A percentile compares a stretch with the other conserved stretches of the same genome.
These are phyloP conservation scores for Lagria hirta DNA, from an alignment of 2,888 invertebrate genomes.

Conservation along the genomic window DNA sequence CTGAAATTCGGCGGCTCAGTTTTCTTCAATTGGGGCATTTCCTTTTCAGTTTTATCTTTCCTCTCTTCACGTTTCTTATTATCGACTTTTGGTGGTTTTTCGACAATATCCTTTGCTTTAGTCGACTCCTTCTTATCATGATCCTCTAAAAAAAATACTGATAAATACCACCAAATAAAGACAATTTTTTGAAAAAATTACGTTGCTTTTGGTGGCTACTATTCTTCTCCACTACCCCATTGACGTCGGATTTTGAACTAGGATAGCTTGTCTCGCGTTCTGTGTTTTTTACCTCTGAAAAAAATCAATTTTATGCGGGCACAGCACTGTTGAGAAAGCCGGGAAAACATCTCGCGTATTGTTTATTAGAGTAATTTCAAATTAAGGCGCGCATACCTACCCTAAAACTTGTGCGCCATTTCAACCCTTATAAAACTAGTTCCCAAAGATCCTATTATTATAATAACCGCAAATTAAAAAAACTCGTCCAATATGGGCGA, in stretches of 20 bases:
- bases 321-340: too few relatives aligned
- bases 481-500: too few relatives aligned
- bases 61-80: constrained; percentile 38
- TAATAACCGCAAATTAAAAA: too few relatives aligned
- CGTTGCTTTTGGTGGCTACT: constrained; percentile 28
- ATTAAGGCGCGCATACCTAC: too few relatives aligned
- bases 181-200: constrained; percentile 28
- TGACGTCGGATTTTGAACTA: constrained; percentile 14
- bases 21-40: constrained; percentile 74
- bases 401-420: too few relatives aligned
- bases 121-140: constrained; percentile 33
- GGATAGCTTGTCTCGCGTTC: background rate
- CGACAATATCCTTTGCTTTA: constrained; percentile 29
- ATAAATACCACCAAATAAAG: constrained; percentile 2
- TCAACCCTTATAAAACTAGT: too few relatives aligned
- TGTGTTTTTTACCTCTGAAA: too few relatives aligned
- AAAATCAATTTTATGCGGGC: too few relatives aligned
- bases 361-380: too few relatives aligned
- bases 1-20: constrained; percentile 75
- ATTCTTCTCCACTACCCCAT: constrained; percentile 21
- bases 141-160: constrained; percentile 31
- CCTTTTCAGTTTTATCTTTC: constrained; percentile 51
- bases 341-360: too few relatives aligned
- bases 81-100: constrained; percentile 33
- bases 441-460: too few relatives aligned